Base-by-base conservation (phyloP, 2,113 vertebrate genomes). In the Gadus macrocephalus region DNA sequence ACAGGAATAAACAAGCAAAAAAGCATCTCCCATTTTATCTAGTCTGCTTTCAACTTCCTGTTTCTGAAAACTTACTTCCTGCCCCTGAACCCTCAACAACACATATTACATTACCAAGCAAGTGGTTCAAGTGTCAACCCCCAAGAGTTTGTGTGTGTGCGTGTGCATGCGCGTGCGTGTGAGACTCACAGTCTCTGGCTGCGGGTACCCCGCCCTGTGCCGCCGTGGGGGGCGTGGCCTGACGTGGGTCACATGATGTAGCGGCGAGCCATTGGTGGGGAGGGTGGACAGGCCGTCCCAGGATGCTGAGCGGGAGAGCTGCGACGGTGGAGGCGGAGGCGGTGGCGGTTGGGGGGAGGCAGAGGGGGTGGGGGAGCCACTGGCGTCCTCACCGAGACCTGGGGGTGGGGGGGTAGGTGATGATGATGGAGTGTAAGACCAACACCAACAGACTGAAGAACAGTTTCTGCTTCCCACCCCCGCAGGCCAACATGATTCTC, bases 231-330 rank as follows among this genome's bases (percentile, higher is more conserved):
- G 95, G 19, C 93, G 91, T 1, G 95, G 95, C 68, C 95, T 88
- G 64, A 92, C 90, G 17, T 94, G 92, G 56, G 95, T 96, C 82
- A 93, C 93, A 20, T 96, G 95, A 69, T 88, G 92, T 70, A 96
- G 87, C 17, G 94, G 95, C 19, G 91, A 91, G 63, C 95, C 94
- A 2, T 96, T 94, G 68, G 94, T 96, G 15, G 95, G 95, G 35
- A 96, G 90, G 14, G 94, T 94, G 0, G 93, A 91, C 8, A 96
- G 90, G 61, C 91, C 92, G 82, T 96, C 95, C 90, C 93, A 94
- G 53, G 95, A 96, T 75, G 93, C 93, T 0, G 93, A 92, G 76
- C 89, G 92, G 19, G 91, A 89, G 0, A 92, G 89, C 22, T 92
- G 89, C 66, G 83, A 89, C 0, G 79, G 70, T 74, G 90, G 91